Conservation (phyloP, 2,113 vertebrate genomes). For the Danio rerio region GRCz12tu NC_133195.1:47817501-47818000, state of each 20-base stretch:
- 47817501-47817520: not conserved
- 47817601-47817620: slow-evolving; percentile 21
- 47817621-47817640: slow-evolving; percentile 5
- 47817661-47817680: slow-evolving; percentile 20
- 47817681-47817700: slow-evolving; percentile 22
- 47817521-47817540: not conserved
- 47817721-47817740: slow-evolving; percentile 22
- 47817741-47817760: slow-evolving; percentile 7
- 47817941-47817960: slow-evolving; percentile 94
- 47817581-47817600: slow-evolving; percentile 9
- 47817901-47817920: slow-evolving; percentile 82
- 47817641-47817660: not conserved
- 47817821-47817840: slow-evolving; percentile 75
- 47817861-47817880: slow-evolving; percentile 81
- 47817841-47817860: slow-evolving; percentile 79
- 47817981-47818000: not conserved
- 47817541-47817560: not conserved
- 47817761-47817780: slow-evolving; percentile 6
- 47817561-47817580: not conserved
- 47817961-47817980: slow-evolving; percentile 33
- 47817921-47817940: slow-evolving; percentile 82
- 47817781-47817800: not conserved
- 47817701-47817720: slow-evolving; percentile 51
- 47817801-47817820: not conserved
- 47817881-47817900: slow-evolving; percentile 90